Evolutionary conservation across 2,797 vertebrate species (phyloP).

Genomic region (Arnoldichthys spilopterus): DNA sequence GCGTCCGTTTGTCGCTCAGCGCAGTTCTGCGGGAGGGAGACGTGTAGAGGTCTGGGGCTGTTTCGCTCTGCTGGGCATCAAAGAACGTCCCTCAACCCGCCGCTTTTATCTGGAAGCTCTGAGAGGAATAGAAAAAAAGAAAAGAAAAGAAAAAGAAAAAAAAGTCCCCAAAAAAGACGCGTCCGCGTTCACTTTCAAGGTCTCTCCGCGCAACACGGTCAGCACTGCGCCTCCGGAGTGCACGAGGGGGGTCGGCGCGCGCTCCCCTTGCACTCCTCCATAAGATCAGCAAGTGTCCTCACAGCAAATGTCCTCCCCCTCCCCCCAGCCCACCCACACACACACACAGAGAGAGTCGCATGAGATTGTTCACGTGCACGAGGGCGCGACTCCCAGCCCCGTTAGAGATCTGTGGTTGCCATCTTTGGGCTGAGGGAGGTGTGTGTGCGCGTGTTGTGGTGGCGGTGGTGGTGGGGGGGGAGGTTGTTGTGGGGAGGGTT

Average conservation of each 20-base stretch:
- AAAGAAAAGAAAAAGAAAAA: too few species aligned
- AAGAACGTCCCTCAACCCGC: not conserved
- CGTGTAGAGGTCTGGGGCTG: not conserved
- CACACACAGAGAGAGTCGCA: too few species aligned
- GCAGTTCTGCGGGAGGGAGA: not conserved
- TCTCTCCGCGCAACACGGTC: not conserved
- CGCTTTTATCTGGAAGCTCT: not conserved
- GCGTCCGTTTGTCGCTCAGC: not conserved
- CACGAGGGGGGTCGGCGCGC: conserved; percentile 3
- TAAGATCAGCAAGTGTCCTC: conserved; percentile 2
- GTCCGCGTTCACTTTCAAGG: not conserved
- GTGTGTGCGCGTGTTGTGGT: conserved; percentile 33
- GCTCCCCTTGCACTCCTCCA: conserved; percentile 19
- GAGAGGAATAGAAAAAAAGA: too few species aligned
- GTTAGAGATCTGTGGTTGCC: conserved; percentile 69
- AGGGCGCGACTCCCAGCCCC: conserved; percentile 63
- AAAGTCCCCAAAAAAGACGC: not conserved
- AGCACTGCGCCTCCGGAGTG: conserved; percentile 5
- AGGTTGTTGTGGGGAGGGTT: not conserved
- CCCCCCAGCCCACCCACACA: not conserved
- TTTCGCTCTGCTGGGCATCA: not conserved
- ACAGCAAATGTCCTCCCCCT: not conserved
- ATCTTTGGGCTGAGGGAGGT: conserved; percentile 67
- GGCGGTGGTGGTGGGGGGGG: conserved; percentile 22
- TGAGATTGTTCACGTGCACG: conserved; percentile 65